Percentiles rank a stretch among this genome's conserved stretches.
These are phyloP conservation scores for Pelosia muscerda DNA, from an alignment of 2,888 invertebrate genomes.

Conservation along the genomic window DNA sequence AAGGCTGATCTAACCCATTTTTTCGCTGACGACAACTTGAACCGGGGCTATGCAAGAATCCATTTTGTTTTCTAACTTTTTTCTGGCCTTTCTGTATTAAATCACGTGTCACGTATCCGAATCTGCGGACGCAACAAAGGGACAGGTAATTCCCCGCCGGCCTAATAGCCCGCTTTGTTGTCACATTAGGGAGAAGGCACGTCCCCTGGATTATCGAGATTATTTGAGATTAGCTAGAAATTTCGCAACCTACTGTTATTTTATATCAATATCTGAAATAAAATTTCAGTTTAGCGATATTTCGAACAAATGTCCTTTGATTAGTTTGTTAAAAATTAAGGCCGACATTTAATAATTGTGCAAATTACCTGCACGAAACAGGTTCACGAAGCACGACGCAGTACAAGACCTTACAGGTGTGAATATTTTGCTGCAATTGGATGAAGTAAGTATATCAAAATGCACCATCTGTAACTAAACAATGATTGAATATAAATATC, in stretches of 20 bases:
- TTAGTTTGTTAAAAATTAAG: slow-evolving; percentile 23
- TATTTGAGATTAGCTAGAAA: slow-evolving; percentile 40
- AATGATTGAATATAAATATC: slow-evolving; percentile 5
- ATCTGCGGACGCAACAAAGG: slow-evolving; percentile 44
- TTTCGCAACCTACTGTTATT: slow-evolving; percentile 27
- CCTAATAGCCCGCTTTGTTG: slow-evolving; percentile 51
- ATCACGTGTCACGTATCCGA: slow-evolving; percentile 40
- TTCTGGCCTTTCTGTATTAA: slow-evolving; percentile 31
- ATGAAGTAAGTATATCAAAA: not conserved
- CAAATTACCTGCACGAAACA: too few relatives aligned
- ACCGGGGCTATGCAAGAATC: slow-evolving; percentile 12
- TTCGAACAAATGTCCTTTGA: slow-evolving; percentile 34
- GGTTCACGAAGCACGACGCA: too few relatives aligned
- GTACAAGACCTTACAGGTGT: too few relatives aligned
- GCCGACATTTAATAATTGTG: too few relatives aligned
- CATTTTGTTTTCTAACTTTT: slow-evolving; percentile 31
- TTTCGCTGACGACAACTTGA: slow-evolving; percentile 10
- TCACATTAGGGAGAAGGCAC: slow-evolving; percentile 53
- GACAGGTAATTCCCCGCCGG: slow-evolving; percentile 45
- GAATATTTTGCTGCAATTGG: not conserved
- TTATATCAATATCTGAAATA: slow-evolving; percentile 39
- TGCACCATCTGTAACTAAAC: slow-evolving; percentile 17
- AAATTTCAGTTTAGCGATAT: slow-evolving; percentile 26
- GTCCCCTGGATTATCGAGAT: slow-evolving; percentile 58
- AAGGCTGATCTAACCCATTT: slow-evolving; percentile 10